These are phyloP conservation scores for Channallabes apus DNA, from an alignment of 2,797 vertebrate species.

Conservation along the genomic window DNA sequence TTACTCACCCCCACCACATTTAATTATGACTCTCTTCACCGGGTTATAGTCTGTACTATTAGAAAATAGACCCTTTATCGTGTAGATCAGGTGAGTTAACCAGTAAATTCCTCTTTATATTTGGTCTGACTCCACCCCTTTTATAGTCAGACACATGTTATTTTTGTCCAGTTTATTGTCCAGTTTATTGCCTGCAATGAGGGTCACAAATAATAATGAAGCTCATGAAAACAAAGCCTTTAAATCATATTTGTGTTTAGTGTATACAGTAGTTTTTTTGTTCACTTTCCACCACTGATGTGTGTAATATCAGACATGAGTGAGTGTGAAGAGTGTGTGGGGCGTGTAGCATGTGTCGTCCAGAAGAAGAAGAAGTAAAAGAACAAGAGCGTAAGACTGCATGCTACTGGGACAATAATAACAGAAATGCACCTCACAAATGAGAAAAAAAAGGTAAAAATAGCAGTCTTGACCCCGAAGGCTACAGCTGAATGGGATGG, in stretches of 20 bases:
- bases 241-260: too few relatives aligned
- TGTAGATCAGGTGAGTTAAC: neutral
- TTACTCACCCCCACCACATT: neutral
- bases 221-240: neutral
- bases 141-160: too few relatives aligned
- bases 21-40: neutral
- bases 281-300: conserved; percentile 29
- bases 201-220: neutral
- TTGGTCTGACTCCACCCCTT: neutral
- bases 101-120: neutral
- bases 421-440: conserved; percentile 29
- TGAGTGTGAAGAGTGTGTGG: conserved; percentile 18
- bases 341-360: conserved; percentile 47
- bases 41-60: neutral
- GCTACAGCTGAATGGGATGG: conserved; percentile 26
- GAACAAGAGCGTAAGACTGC: conserved; percentile 21
- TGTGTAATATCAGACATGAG: neutral
- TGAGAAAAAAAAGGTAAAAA: neutral
- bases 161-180: too few relatives aligned
- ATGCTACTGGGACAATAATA: conserved; percentile 22
- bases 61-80: neutral
- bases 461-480: conserved; percentile 2
- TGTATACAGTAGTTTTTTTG: neutral
- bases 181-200: neutral
- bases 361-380: conserved; percentile 32